Evolutionary conservation across 2,888 invertebrate species (phyloP).

Genomic region (Rhamnusium bicolor): DNA sequence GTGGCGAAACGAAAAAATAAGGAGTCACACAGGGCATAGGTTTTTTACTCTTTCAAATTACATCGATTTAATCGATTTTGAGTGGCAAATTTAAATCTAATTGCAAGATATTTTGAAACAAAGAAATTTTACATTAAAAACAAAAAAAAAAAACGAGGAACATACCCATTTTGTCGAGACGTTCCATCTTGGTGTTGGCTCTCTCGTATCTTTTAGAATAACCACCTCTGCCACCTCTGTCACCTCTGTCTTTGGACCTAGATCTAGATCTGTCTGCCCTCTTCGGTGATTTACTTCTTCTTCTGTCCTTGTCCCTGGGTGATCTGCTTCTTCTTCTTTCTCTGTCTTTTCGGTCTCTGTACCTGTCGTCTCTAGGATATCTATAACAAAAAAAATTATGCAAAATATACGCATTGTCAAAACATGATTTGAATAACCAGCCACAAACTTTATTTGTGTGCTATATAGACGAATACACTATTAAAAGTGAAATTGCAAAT

Average conservation of each 20-base stretch:
- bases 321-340: constrained; percentile 56
- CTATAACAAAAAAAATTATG: no score
- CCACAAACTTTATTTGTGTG: no score
- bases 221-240: constrained; percentile 58
- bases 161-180: constrained; percentile 71
- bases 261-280: constrained; percentile 61
- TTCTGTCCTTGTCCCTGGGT: constrained; percentile 57
- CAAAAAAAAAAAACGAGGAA: background rate
- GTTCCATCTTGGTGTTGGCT: constrained; percentile 70
- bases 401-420: no score
- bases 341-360: constrained; percentile 58
- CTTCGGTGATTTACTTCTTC: constrained; percentile 55
- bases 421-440: no score
- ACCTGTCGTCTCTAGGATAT: constrained; percentile 52
- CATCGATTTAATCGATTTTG: background rate
- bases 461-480: no score
- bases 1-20: constrained; percentile 7
- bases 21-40: background rate
- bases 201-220: constrained; percentile 70
- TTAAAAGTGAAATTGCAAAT: no score
- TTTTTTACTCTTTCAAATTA: background rate
- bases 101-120: background rate
- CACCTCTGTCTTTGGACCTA: constrained; percentile 58
- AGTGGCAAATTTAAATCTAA: background rate
- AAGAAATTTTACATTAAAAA: background rate